phyloP scores from a whole-genome alignment of 2,797 vertebrate species.

The Alfaro cultratus region DNA sequence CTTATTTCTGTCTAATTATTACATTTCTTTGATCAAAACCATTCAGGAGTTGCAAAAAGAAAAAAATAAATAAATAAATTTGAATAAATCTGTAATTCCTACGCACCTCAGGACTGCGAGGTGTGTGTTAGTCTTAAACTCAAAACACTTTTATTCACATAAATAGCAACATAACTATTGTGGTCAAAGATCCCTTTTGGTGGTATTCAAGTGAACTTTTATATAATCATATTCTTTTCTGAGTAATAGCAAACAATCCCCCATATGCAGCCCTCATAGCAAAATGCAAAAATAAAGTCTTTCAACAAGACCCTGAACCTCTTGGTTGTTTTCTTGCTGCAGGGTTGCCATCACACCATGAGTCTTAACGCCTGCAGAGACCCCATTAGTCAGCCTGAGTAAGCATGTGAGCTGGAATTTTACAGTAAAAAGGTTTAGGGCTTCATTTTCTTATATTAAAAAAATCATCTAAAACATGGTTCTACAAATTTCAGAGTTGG shows the following conservation, averaged over 20 bases:
- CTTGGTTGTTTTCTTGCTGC: constrained; percentile 23
- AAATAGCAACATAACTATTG: neutral
- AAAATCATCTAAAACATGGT: neutral
- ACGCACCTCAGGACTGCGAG: too few relatives aligned
- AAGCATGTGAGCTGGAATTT: constrained; percentile 18
- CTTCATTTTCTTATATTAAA: neutral
- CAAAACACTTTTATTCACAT: constrained; percentile 2
- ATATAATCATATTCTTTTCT: neutral
- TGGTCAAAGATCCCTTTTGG: neutral
- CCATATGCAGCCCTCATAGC: neutral
- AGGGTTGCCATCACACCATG: constrained; percentile 28
- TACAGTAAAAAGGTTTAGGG: neutral
- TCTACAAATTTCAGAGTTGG: neutral
- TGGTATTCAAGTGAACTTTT: neutral
- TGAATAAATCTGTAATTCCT: neutral
- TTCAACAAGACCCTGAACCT: constrained; percentile 17
- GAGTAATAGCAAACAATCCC: neutral
- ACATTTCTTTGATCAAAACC: neutral
- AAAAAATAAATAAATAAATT: too few relatives aligned
- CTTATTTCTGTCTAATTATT: neutral
- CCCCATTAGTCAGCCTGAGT: constrained; percentile 21
- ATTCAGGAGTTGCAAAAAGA: neutral
- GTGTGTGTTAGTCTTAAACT: neutral
- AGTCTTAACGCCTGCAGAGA: constrained; percentile 23
- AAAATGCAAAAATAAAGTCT: constrained; percentile 16